Base-by-base conservation (phyloP, 64 coral and sea anemone species). In the Montipora capricornis region DNA sequence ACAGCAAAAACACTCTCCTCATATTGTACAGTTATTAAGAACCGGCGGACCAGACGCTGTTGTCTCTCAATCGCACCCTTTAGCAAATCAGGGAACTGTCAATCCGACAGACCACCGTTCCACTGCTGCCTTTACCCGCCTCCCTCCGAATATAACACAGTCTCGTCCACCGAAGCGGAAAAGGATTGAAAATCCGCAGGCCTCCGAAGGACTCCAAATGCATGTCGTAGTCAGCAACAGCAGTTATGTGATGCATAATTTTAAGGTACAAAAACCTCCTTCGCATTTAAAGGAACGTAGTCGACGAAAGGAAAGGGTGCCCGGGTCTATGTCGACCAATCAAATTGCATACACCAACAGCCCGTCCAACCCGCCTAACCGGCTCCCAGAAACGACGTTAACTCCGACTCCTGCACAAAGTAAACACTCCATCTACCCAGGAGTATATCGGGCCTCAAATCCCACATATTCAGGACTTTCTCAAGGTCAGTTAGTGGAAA, bases 241-340 rank as follows among this genome's bases (percentile, higher is more conserved):
- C 44, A 51, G 45, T 20, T 86, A 86, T 49, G 46, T 86, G 45
- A 86, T 86, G 82, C 64, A 86, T 12, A 69, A 73, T 45, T 86
- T 86, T 71, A 86, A 86, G 82, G 15, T 86, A 17, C 55, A 82
- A 20, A 62, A 64, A 14, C 11, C 3, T 22, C 80, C 9, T 62
- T 37, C 20, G 20, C 3, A 10, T 66, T 14, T 64, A 11, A 57
- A 14, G 5, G 58, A 37, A 61, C 80, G 55, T 45, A 6, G 55
- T 82, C 10, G 45, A 86, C 8, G 44, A 20, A 12, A 19, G 5
- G 17, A 50, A 4, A 44, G 20, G 71, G 15, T 10, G 4, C 19
- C 62, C 20, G 45, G 66, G 68, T 45, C 62, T 48, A 5, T n/a
- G 15, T 5, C 14, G 62, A 6, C 45, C 17, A 86, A 22, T 73